Conservation (phyloP, 2,797 vertebrate species). For the Mallotus villosus region DNA sequence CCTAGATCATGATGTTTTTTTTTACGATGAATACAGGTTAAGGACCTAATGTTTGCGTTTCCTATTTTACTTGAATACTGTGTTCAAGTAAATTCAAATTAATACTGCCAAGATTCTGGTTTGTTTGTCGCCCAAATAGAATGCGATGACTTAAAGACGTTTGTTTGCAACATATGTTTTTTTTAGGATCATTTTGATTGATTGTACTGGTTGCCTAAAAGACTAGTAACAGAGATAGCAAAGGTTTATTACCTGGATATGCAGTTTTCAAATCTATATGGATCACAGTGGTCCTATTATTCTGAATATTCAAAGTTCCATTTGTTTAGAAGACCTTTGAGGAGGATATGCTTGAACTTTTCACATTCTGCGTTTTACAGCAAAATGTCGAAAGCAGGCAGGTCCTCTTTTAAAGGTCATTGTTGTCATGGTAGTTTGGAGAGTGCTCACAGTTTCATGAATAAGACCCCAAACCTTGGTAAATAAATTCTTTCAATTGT, state of each 20-base stretch:
- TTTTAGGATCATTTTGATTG: neutral
- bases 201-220: neutral
- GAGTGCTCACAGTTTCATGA: conserved; percentile 32
- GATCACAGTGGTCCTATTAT: neutral
- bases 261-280: neutral
- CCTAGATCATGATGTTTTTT: neutral
- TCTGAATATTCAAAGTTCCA: neutral
- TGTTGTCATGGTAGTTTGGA: conserved; percentile 35
- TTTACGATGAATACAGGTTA: neutral
- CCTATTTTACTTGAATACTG: neutral
- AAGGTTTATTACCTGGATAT: neutral
- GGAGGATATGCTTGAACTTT: neutral
- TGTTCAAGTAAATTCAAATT: no score
- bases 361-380: conserved; percentile 2
- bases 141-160: no score
- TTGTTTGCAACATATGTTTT: no score
- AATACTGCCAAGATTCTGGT: no score
- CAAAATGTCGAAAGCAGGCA: neutral
- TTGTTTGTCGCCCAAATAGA: no score
- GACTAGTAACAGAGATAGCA: neutral
- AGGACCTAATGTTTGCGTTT: neutral
- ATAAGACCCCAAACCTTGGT: conserved; percentile 16
- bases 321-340: conserved; percentile 4
- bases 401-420: conserved; percentile 52
- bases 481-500: neutral